A percentile compares a stretch with the other conserved stretches of the same genome.
These are phyloP conservation scores for Acanthosepion pharaonis DNA, from an alignment of 2,888 invertebrate genomes.

Conservation along the genomic window DNA sequence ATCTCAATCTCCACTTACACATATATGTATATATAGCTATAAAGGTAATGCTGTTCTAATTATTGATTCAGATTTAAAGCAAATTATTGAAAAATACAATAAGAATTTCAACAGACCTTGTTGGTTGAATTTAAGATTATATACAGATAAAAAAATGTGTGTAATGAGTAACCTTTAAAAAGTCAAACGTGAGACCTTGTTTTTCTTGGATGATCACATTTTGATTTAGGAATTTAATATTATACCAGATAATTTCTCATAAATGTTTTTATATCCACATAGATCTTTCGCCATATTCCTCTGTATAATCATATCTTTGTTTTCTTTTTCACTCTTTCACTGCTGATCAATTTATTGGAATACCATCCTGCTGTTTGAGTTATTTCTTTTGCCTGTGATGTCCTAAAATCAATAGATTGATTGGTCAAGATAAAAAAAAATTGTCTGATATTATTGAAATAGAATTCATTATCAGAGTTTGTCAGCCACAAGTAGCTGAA, in stretches of 20 bases:
- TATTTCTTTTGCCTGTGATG: background rate
- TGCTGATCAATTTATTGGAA: background rate
- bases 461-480: background rate
- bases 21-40: too few species aligned
- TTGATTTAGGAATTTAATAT: too few species aligned
- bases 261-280: background rate
- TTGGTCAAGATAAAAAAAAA: background rate
- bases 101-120: too few species aligned
- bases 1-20: too few species aligned
- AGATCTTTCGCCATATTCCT: background rate
- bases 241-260: background rate
- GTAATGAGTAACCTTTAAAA: too few species aligned
- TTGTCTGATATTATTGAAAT: background rate
- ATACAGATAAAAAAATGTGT: too few species aligned
- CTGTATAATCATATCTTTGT: background rate
- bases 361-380: background rate
- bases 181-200: too few species aligned
- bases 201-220: too few species aligned
- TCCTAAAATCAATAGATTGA: slow-evolving; percentile 33
- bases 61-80: too few species aligned
- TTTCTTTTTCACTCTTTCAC: background rate
- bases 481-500: background rate
- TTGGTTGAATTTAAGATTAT: too few species aligned
- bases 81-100: too few species aligned
- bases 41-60: too few species aligned